These are phyloP conservation scores for Orchesellides sinensis DNA, from an alignment of 2,888 invertebrate genomes.

Conservation along the genomic window DNA sequence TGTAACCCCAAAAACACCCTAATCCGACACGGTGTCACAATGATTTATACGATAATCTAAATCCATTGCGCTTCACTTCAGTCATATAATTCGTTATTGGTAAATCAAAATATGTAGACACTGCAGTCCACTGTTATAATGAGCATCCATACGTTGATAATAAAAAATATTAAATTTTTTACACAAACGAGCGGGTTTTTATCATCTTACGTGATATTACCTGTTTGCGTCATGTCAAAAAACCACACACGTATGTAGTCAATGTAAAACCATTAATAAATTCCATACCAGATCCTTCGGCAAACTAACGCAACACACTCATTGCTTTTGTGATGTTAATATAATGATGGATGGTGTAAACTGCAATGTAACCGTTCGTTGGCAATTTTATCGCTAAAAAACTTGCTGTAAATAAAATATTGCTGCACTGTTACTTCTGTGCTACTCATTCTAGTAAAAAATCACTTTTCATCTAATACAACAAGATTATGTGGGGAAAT, in stretches of 20 bases:
- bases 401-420: neutral
- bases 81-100: too few species aligned
- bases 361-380: neutral
- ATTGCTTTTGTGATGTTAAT: neutral
- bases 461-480: slow-evolving; percentile 32
- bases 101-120: too few species aligned
- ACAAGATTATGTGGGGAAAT: slow-evolving; percentile 25
- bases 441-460: slow-evolving; percentile 4
- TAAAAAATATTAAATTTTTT: neutral
- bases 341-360: neutral
- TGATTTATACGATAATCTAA: too few species aligned
- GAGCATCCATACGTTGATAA: too few species aligned
- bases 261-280: neutral
- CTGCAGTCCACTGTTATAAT: too few species aligned
- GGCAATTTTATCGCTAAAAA: neutral
- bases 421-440: neutral
- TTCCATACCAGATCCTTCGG: neutral
- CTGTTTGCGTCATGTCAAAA: neutral
- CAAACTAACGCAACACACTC: neutral
- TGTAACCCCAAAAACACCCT: too few species aligned
- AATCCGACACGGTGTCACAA: too few species aligned
- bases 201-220: neutral
- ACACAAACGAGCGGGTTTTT: neutral
- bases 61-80: too few species aligned
- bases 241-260: neutral